Conservation (phyloP, 2,113 vertebrate species). For the Apeltes quadracus region DNA sequence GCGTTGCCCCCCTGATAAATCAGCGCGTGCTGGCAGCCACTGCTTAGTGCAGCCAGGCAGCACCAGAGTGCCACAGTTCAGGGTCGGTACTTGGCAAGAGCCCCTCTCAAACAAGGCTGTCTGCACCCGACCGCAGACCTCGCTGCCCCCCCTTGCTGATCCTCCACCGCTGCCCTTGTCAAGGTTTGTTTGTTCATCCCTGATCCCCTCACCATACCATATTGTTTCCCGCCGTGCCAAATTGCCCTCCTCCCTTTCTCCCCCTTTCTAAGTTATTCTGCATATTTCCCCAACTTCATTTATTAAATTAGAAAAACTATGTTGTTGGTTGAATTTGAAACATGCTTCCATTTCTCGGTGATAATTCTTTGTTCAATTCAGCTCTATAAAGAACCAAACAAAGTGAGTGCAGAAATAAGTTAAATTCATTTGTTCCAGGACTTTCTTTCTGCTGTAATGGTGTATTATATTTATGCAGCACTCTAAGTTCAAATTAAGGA, state of each 20-base stretch:
- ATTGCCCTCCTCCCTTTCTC: slow-evolving; percentile 54
- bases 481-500: not conserved
- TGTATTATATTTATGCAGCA: slow-evolving; percentile 1
- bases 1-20: slow-evolving; percentile 83
- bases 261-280: slow-evolving; percentile 72
- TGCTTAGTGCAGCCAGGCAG: slow-evolving; percentile 77
- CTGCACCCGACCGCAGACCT: slow-evolving; percentile 71
- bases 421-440: slow-evolving; percentile 8
- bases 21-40: slow-evolving; percentile 78
- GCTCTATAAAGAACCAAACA: slow-evolving; percentile 25
- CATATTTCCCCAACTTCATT: slow-evolving; percentile 77
- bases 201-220: slow-evolving; percentile 63
- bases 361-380: slow-evolving; percentile 46
- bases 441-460: slow-evolving; percentile 1
- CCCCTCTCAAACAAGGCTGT: slow-evolving; percentile 64
- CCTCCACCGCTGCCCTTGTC: slow-evolving; percentile 75
- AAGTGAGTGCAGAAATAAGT: slow-evolving; percentile 28
- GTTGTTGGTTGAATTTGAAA: slow-evolving; percentile 58
- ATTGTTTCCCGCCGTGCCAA: slow-evolving; percentile 74
- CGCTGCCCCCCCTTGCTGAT: slow-evolving; percentile 57
- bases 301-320: slow-evolving; percentile 72
- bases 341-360: slow-evolving; percentile 46
- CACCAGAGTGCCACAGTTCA: slow-evolving; percentile 75
- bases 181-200: slow-evolving; percentile 80
- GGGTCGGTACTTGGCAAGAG: slow-evolving; percentile 80